These are phyloP conservation scores for Syngnathus scovelli DNA, from an alignment of 2,113 vertebrate genomes.

Conservation along the genomic window DNA sequence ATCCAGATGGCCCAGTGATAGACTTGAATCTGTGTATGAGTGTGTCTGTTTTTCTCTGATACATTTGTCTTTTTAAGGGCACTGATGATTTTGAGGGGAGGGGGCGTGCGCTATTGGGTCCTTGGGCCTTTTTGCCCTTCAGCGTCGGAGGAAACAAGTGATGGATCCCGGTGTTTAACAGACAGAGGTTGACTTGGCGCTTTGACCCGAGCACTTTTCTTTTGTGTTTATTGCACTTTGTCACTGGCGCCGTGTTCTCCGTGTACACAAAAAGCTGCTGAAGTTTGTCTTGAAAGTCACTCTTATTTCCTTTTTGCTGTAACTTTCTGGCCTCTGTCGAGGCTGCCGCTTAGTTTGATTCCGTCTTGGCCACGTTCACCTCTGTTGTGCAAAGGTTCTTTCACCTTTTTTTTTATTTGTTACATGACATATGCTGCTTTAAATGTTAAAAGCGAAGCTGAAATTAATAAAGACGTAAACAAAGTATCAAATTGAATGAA, in stretches of 20 bases:
- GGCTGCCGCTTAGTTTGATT: neutral
- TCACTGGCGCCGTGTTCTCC: constrained; percentile 19
- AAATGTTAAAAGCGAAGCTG: constrained; percentile 31
- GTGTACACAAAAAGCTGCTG: constrained; percentile 10
- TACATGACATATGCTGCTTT: constrained; percentile 54
- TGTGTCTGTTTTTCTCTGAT: neutral
- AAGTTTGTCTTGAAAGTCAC: constrained; percentile 11
- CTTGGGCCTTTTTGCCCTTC: neutral
- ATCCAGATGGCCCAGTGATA: neutral
- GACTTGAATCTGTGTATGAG: neutral
- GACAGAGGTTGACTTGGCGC: neutral
- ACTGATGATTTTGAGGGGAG: neutral
- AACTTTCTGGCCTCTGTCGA: constrained; percentile 17
- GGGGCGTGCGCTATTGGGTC: neutral
- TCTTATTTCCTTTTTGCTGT: neutral
- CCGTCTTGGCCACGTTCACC: constrained; percentile 21
- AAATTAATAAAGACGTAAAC: constrained; percentile 72
- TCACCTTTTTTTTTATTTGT: constrained; percentile 39
- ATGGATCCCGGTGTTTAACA: neutral
- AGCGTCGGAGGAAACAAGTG: neutral
- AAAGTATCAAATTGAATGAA: constrained; percentile 38
- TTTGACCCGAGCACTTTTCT: constrained; percentile 9
- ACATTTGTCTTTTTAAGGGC: constrained; percentile 39
- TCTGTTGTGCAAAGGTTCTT: neutral
- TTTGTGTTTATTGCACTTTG: constrained; percentile 4